Percentiles rank a stretch among this genome's conserved stretches.
These are phyloP conservation scores for Rotaria macrura DNA, from an alignment of 2,888 invertebrate genomes.

Conservation along the genomic window DNA sequence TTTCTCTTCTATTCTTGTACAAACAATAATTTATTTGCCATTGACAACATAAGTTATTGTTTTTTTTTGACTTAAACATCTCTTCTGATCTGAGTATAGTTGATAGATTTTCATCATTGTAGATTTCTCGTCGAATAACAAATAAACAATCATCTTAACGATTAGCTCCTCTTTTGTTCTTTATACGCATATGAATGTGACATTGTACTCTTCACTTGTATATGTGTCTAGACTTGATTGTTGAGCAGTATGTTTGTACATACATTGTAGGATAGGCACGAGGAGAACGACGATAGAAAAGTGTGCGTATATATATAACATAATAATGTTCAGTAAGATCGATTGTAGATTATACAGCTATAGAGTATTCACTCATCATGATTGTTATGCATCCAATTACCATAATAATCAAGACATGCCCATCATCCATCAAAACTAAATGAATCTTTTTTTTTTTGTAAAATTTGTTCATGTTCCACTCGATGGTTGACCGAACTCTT, in stretches of 20 bases:
- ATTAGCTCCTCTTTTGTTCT: background rate
- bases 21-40: background rate
- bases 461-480: background rate
- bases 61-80: background rate
- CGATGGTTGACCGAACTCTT: background rate
- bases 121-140: background rate
- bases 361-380: background rate
- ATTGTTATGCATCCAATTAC: background rate
- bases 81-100: background rate
- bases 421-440: background rate
- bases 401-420: background rate
- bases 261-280: background rate
- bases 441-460: background rate
- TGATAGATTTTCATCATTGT: background rate
- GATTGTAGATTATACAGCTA: background rate
- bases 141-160: conserved; percentile 5
- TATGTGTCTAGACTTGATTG: background rate
- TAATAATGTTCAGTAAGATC: background rate
- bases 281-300: no score
- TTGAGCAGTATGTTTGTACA: background rate
- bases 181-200: background rate
- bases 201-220: background rate
- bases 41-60: background rate
- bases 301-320: background rate
- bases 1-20: no score